Base-by-base conservation (phyloP, 2,888 invertebrate genomes). In the Tubulanus polymorphus region DNA sequence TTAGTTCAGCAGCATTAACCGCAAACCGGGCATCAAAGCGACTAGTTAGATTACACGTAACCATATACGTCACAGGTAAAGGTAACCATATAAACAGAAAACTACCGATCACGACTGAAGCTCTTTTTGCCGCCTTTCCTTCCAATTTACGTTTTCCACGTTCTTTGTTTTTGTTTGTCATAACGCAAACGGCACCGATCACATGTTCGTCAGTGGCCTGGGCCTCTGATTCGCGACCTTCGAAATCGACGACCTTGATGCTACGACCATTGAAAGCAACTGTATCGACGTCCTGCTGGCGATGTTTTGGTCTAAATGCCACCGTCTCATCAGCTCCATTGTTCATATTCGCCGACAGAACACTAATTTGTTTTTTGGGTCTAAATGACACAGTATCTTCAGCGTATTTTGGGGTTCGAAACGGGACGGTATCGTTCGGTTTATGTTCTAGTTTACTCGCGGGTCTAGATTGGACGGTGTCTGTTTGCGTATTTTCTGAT, bases 81-180 rank as follows among this genome's bases (percentile, higher is more conserved):
- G 41, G 41, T 5, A 41, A 15, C 41, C 41, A 41, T 18, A 18
- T 20, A 23, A 41, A 18, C 20, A 41, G 41, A 23, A 41, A 41
- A 23, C 18, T 23, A 15, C 18, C 23, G 15, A 41, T 41, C 20
- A 41, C 23, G 15, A 41, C 41, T 8, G 41, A 41, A 23, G 41
- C 41, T 48, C 67, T 60, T 50, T 68, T 67, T 6, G 72, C 71
- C 1, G 71, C 68, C 29, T 64, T 59, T 45, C 64, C 63, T 57
- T 72, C 72, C 20, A 72, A 66, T 47, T 61, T 59, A 10, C 72
- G 56, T 48, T 63, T 60, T 1, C 72, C 72, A n/a, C 61, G 62
- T 28, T 65, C 60, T 47, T 56, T 64, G 55, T 69, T 71, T 25
- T 63, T 57, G 5, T 57, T 59, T 52, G 65, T 69, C 66, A 71